phyloP scores from a whole-genome alignment of 1,140 invertebrate genomes.

The Trichoplusia ni region DNA sequence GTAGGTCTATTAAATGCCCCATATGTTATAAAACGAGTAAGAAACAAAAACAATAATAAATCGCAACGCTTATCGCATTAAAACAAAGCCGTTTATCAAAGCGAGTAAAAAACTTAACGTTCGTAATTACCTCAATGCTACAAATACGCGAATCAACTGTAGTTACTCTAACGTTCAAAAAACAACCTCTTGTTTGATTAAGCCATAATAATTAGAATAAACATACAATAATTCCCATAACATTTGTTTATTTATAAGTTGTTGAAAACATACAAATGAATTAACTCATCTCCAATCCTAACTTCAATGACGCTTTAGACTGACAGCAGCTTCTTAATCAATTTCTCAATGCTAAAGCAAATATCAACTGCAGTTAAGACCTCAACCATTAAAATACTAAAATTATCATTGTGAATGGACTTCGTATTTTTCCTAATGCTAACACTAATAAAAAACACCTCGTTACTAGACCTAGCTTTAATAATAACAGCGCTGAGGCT shows the following conservation, averaged over 20 bases:
- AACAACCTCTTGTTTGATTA: slow-evolving; percentile 1
- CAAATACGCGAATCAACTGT: slow-evolving; percentile 19
- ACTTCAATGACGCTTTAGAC: too few relatives aligned
- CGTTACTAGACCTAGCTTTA: background rate
- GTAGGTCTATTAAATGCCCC: background rate
- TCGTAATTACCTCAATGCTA: slow-evolving; percentile 21
- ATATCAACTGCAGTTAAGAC: background rate
- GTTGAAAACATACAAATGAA: too few relatives aligned
- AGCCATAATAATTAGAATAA: too few relatives aligned
- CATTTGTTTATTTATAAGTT: too few relatives aligned
- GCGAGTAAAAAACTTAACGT: slow-evolving; percentile 8
- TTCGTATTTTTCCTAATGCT: background rate
- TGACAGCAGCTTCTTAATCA: background rate
- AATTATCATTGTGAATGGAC: background rate
- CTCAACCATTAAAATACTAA: too few relatives aligned
- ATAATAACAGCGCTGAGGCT: slow-evolving; percentile 5
- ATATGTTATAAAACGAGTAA: background rate
- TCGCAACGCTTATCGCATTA: background rate
- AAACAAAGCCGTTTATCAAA: slow-evolving; percentile 19
- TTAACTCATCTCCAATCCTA: too few relatives aligned
- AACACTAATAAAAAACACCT: slow-evolving; percentile 17
- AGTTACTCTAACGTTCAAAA: slow-evolving; percentile 4
- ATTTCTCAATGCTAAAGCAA: background rate
- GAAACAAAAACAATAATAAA: slow-evolving; percentile 8
- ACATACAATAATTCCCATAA: too few relatives aligned